Percentiles rank a stretch among this genome's conserved stretches.
Conservation (phyloP, 2,888 invertebrate genomes). For the Ceriagrion tenellum region DNA sequence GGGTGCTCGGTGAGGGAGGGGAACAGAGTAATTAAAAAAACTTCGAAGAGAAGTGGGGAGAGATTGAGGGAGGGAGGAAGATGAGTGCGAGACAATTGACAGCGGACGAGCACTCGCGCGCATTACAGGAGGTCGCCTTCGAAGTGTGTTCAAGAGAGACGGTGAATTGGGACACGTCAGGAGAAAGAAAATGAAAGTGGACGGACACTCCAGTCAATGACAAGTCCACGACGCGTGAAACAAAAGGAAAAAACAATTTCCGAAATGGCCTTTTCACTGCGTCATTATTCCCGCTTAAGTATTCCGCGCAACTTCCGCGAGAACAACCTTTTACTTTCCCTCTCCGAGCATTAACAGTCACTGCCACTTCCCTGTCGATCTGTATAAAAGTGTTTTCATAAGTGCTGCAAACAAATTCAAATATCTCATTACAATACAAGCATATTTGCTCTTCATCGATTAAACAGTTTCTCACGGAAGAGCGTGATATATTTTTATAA, state of each 20-base stretch:
- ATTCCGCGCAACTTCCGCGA: neutral
- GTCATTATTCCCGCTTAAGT: neutral
- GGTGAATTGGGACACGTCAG: neutral
- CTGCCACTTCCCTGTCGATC: too few relatives aligned
- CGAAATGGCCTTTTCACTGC: too few relatives aligned
- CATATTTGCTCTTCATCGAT: neutral
- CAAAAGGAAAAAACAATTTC: too few relatives aligned
- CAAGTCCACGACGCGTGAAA: too few relatives aligned
- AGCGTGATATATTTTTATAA: too few relatives aligned
- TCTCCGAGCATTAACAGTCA: neutral
- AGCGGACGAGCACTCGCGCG: neutral
- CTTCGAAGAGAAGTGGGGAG: neutral
- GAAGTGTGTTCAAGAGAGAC: too few relatives aligned
- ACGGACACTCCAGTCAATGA: neutral
- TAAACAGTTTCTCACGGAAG: neutral
- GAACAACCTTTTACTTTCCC: neutral
- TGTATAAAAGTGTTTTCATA: too few relatives aligned
- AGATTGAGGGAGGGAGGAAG: neutral
- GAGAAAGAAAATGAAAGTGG: neutral
- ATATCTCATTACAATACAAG: too few relatives aligned
- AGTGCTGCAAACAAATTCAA: too few relatives aligned
- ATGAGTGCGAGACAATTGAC: neutral
- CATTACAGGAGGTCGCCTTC: too few relatives aligned
- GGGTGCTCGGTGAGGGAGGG: neutral
- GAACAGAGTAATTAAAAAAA: neutral